phyloP scores from a whole-genome alignment of 1,140 invertebrate genomes.

The Panagrolaimus sp. region DNA sequence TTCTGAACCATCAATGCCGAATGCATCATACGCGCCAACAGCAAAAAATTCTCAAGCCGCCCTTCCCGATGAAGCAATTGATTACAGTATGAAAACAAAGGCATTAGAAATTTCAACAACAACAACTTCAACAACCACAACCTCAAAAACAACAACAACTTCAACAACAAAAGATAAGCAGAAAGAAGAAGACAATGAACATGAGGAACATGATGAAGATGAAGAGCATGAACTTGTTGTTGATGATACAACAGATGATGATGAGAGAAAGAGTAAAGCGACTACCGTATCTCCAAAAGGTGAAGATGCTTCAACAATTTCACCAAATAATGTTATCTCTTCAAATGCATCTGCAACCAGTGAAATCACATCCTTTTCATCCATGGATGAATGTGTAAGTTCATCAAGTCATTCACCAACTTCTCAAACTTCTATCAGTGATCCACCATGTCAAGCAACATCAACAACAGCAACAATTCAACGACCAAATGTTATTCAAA shows the following conservation, averaged over 20 bases:
- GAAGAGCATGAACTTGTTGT: slow-evolving; percentile 6
- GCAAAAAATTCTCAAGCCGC: not conserved
- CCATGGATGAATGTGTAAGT: too few relatives aligned
- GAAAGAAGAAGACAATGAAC: too few relatives aligned
- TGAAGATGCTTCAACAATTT: too few relatives aligned
- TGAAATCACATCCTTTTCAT: too few relatives aligned
- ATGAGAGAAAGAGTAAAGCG: not conserved
- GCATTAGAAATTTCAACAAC: not conserved
- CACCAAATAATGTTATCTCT: too few relatives aligned
- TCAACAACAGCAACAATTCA: slow-evolving; percentile 20
- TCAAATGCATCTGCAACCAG: too few relatives aligned
- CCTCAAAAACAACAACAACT: too few relatives aligned
- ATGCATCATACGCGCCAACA: not conserved
- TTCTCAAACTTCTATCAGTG: not conserved
- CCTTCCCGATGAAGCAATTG: slow-evolving; percentile 3
- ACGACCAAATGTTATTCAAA: slow-evolving; percentile 41
- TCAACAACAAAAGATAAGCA: too few relatives aligned
- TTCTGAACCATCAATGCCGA: slow-evolving; percentile 9
- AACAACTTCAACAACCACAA: not conserved
- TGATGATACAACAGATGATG: slow-evolving; percentile 5
- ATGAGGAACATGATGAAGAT: not conserved
- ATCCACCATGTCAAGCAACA: not conserved
- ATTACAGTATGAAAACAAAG: not conserved
- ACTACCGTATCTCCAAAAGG: slow-evolving; percentile 8
- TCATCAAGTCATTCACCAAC: not conserved